Evolutionary conservation across 2,888 invertebrate species (phyloP).

Genomic region (Drosophila imparisetae): DNA sequence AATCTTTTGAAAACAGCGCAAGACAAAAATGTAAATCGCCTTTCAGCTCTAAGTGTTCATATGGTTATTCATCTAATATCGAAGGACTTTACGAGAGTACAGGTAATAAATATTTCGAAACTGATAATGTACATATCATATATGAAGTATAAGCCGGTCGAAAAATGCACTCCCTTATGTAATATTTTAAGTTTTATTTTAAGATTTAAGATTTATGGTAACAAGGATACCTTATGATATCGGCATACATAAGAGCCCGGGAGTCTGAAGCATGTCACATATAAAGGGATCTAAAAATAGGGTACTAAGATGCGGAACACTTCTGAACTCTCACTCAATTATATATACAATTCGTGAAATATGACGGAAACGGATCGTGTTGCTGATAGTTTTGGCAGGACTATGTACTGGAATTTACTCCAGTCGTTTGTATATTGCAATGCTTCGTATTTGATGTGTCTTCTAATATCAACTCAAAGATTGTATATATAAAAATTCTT

Average conservation of each 20-base stretch:
- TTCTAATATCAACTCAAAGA: background rate
- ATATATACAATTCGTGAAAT: too few species aligned
- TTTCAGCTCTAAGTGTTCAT: constrained; percentile 65
- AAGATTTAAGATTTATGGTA: background rate
- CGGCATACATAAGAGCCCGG: background rate
- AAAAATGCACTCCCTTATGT: background rate
- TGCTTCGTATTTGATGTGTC: background rate
- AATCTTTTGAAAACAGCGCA: background rate
- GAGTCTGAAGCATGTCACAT: background rate
- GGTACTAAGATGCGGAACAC: background rate
- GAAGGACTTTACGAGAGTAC: constrained; percentile 51
- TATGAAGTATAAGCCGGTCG: background rate
- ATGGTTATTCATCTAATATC: constrained; percentile 60
- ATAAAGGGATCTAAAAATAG: background rate
- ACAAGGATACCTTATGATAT: background rate
- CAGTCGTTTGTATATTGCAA: background rate
- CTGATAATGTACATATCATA: background rate
- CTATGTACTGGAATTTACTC: background rate
- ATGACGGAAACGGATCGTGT: background rate
- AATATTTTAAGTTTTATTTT: background rate
- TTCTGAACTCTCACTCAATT: background rate
- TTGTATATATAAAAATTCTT: background rate
- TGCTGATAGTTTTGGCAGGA: background rate
- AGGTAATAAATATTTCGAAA: constrained; percentile 20
- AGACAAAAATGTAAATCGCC: constrained; percentile 41